phyloP scores from a whole-genome alignment of 2,888 invertebrate species.

The Notodonta dromedarius region DNA sequence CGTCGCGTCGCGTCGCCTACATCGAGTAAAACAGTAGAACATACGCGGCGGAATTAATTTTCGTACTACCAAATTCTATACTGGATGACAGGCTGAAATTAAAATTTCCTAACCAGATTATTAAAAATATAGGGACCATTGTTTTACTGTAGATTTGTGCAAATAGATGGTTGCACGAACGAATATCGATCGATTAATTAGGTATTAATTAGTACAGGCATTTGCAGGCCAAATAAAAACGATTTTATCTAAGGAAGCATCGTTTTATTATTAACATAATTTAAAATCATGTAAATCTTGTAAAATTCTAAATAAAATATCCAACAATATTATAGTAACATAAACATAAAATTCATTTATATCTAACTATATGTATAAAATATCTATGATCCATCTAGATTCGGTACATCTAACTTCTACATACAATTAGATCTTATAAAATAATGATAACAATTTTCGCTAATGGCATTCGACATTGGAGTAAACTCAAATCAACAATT shows the following conservation, averaged over 20 bases:
- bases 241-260: constrained; percentile 57
- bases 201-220: not conserved
- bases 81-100: too few relatives aligned
- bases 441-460: constrained; percentile 52
- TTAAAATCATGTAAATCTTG: constrained; percentile 78
- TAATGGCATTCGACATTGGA: constrained; percentile 68
- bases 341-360: constrained; percentile 48
- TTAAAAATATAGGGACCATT: too few relatives aligned
- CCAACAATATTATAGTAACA: constrained; percentile 68
- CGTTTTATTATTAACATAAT: constrained; percentile 79
- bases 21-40: too few relatives aligned
- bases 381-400: constrained; percentile 39
- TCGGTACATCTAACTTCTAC: constrained; percentile 25
- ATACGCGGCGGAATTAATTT: too few relatives aligned
- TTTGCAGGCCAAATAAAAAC: constrained; percentile 14
- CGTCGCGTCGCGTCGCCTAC: too few relatives aligned
- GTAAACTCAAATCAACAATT: constrained; percentile 41
- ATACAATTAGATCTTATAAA: constrained; percentile 30
- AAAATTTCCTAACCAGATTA: too few relatives aligned
- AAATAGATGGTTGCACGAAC: too few relatives aligned
- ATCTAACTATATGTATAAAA: constrained; percentile 47
- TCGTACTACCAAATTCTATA: too few relatives aligned
- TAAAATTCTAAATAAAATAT: constrained; percentile 80
- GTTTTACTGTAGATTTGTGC: too few relatives aligned
- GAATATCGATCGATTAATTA: too few relatives aligned